These are phyloP conservation scores for Malacoctenus gilli DNA, from an alignment of 2,797 vertebrate genomes.

Conservation along the genomic window DNA sequence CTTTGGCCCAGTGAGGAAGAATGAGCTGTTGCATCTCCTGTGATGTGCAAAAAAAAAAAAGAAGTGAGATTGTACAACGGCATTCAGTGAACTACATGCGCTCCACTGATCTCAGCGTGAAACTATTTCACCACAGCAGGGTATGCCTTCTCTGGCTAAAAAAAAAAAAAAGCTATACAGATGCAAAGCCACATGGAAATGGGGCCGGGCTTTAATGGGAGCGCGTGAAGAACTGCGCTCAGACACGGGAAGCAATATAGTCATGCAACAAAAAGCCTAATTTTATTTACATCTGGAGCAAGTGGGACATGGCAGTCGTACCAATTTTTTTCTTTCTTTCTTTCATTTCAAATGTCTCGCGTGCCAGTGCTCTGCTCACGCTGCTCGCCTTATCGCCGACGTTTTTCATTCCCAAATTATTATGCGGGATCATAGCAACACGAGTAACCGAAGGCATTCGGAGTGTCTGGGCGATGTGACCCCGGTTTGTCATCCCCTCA, in stretches of 20 bases:
- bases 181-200: constrained; percentile 49
- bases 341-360: not conserved
- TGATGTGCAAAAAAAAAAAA: constrained; percentile 62
- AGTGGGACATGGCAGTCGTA: constrained; percentile 1
- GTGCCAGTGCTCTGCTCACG: constrained; percentile 4
- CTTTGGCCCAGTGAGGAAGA: constrained; percentile 60
- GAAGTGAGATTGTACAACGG: constrained; percentile 64
- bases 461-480: constrained; percentile 33
- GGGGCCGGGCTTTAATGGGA: constrained; percentile 25
- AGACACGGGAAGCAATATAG: constrained; percentile 11
- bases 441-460: constrained; percentile 40
- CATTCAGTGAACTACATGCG: constrained; percentile 52
- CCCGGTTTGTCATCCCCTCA: constrained; percentile 60
- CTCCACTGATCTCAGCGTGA: constrained; percentile 70
- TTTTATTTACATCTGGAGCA: constrained; percentile 27
- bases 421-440: constrained; percentile 43
- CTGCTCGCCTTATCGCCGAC: not conserved
- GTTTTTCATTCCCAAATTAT: constrained; percentile 41
- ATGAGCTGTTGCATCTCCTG: constrained; percentile 58
- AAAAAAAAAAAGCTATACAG: constrained; percentile 59
- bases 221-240: constrained; percentile 8
- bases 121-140: constrained; percentile 59
- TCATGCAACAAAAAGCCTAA: constrained; percentile 18
- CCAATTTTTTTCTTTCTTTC: not conserved
- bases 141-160: constrained; percentile 38